Evolutionary conservation across 2,888 invertebrate species (phyloP), one percentile per base, ranked within the genome.

Genomic region (Amorpha juglandis): DNA sequence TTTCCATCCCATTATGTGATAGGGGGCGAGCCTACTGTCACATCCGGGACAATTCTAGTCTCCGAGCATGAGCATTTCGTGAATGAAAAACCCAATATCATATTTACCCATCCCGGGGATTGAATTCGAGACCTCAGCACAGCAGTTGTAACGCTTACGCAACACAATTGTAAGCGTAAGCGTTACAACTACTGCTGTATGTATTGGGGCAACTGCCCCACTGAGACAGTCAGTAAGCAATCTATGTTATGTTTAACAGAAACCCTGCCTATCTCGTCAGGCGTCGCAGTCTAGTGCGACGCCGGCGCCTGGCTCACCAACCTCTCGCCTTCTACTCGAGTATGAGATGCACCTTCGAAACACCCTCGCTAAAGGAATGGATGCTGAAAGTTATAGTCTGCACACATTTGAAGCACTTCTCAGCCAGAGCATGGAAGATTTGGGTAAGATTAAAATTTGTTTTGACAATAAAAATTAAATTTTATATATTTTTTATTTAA

Each of bases 281-380:
- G 91, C 90, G 1, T 93, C 93, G 79, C 96, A 96, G 76, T 94
- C 95, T 4, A 96, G 95, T 82, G 95, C 95, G 11, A 96, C 96
- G 0, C 96, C 97, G 35, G 96, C 97, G 0, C 96, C 97, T 0
- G 96, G 97, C 21, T 97, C 98, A 68, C 96, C 98, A 67, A 96
- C 98, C 63, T 96, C 97, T 76, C 95, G 98, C 33, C 94, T 98
- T 11, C 94, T 98, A 27, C 94, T 98, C 69, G 98, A 98, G 87
- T 98, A 98, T 82, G 98, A 98, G 93, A 98, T 98, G 97, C 98
- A 98, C 87, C 94, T 98, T 67, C 94, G 98, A 71, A 98, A 98
- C 85, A 98, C 98, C 0, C 92, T 98, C 71, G 98, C 98, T 72
- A 98, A 98, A 88, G 98, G 98, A 74, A 97, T 98, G 97, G 98